A percentile compares a stretch with the other conserved stretches of the same genome.
These are phyloP conservation scores for Cryptocephalus moraei DNA, from an alignment of 2,888 invertebrate genomes.

Conservation along the genomic window DNA sequence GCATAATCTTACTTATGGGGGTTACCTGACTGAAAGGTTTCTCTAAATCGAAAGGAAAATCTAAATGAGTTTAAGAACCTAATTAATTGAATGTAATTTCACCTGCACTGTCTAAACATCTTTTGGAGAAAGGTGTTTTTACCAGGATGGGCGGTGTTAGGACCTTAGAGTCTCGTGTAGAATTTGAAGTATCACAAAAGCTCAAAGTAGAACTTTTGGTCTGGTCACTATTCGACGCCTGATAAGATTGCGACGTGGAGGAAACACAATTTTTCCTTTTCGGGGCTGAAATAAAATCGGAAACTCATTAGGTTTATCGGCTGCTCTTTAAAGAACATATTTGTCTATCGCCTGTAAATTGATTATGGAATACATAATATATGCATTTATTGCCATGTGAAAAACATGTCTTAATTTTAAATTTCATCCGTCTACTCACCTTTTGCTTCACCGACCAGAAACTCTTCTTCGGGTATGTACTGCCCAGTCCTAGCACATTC, in stretches of 20 bases:
- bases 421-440: slow-evolving; percentile 23
- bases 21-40: slow-evolving; percentile 29
- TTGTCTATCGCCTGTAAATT: no score
- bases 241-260: no score
- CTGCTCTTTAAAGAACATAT: no score
- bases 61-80: not conserved
- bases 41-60: slow-evolving; percentile 4
- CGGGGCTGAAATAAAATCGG: no score
- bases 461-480: slow-evolving; percentile 45
- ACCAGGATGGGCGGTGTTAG: slow-evolving; percentile 10
- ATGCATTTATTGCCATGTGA: no score
- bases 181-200: not conserved
- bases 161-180: slow-evolving; percentile 5
- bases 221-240: not conserved
- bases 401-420: no score
- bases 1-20: slow-evolving; percentile 32
- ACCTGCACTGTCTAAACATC: slow-evolving; percentile 11
- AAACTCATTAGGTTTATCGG: no score
- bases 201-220: not conserved
- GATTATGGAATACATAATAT: no score
- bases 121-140: slow-evolving; percentile 6
- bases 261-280: not conserved
- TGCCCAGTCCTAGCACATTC: slow-evolving; percentile 51
- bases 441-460: slow-evolving; percentile 47
- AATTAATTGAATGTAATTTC: not conserved